Evolutionary conservation across 1,140 invertebrate genomes (phyloP), one percentile per base, ranked within the genome.

Genomic region (Carposina sasakii): DNA sequence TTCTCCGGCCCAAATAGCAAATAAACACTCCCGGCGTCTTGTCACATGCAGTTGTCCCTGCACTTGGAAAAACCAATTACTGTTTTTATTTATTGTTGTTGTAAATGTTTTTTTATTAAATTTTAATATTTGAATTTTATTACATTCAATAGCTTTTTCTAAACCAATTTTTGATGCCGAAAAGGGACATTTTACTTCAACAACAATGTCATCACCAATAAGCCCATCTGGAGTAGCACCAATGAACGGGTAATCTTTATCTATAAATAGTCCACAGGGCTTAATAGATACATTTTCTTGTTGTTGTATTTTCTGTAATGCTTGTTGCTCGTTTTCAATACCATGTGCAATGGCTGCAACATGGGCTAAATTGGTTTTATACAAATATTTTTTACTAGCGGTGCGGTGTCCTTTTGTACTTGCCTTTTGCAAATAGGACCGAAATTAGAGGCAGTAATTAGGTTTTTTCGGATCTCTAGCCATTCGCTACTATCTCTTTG

Each of bases 391-490:
- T 52, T 47, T 9, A 56, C 48, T 3, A 55, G 17, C 3, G 31
- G 40, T n/a, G 46, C 47, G n/a, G 34, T 41, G 34, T n/a, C 48
- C 15, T 19, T 17, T 8, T 28, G 16, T 16, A 9, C 8, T 47
- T 21, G 24, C 20, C 42, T 41, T 40, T 55, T 55, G 17, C 41
- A 46, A 15, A 55, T 26, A 31, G 46, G 45, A 3, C 33, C 22
- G 19, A 48, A 48, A 39, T 48, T 67, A 1, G 69, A 76, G n/a
- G 72, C 67, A 6, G 76, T 84, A 3, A 77, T 17, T 19, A 69
- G 57, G 30, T 59, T 51, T 41, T 48, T 41, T 31, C 68, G 55
- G 23, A 66, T 34, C 17, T 50, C 50, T 6, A 52, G 49, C 75
- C 74, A 81, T 28, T 60, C 36, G 3, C 36, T 20, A 16, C 53